These are phyloP conservation scores for Drosophila repleta DNA, from an alignment of 1,140 invertebrate species.

Conservation along the genomic window DNA sequence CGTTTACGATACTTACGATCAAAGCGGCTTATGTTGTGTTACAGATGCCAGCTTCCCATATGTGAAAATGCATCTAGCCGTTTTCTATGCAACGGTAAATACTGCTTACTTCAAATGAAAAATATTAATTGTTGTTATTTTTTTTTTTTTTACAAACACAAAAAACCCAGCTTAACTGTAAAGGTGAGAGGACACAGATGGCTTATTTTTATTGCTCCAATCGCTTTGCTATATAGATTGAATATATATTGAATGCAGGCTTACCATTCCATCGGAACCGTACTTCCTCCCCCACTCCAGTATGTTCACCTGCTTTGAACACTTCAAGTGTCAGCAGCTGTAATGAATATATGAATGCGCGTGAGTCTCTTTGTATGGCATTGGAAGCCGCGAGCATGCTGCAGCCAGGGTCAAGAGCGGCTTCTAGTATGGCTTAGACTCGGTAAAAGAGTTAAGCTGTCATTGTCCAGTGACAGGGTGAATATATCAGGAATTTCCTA, in stretches of 20 bases:
- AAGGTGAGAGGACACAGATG: too few species aligned
- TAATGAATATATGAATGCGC: constrained; percentile 2
- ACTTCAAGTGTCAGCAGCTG: not conserved
- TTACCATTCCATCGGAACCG: not conserved
- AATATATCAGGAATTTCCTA: constrained; percentile 75
- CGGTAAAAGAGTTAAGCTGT: constrained; percentile 25
- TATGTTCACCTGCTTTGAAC: not conserved
- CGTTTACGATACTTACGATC: not conserved
- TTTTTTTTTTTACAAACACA: too few species aligned
- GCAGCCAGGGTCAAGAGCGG: constrained; percentile 33
- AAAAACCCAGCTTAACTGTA: too few species aligned
- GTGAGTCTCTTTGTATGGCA: not conserved
- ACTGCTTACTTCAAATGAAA: too few species aligned
- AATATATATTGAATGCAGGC: too few species aligned
- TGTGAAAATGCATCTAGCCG: not conserved
- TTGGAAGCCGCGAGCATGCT: constrained; percentile 1
- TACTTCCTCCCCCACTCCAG: too few species aligned
- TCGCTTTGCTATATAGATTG: not conserved
- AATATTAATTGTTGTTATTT: too few species aligned
- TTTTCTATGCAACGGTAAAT: too few species aligned
- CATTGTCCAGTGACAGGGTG: constrained; percentile 45
- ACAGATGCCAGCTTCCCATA: not conserved
- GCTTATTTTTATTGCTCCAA: too few species aligned
- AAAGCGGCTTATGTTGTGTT: not conserved
- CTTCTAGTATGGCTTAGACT: constrained; percentile 23